Evolutionary conservation across 2,797 vertebrate genomes (phyloP), one percentile per base, ranked within the genome.

Genomic region (Oreortyx pictus): DNA sequence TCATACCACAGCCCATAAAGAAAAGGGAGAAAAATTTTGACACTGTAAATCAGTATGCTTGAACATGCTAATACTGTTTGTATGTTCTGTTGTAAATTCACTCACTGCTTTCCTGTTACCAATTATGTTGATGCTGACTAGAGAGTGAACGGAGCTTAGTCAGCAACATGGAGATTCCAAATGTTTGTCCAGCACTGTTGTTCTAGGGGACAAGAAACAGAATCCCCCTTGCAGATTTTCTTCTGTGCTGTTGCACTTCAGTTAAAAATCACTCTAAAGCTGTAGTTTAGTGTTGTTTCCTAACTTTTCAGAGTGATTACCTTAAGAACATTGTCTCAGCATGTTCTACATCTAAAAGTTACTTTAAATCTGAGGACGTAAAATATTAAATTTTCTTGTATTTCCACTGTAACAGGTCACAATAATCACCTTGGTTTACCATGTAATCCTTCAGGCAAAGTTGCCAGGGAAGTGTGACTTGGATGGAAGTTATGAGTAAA

Each of bases 381-480:
- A 41, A 54, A 8, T 2, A 7, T 2, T 1, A 35, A 16, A 7
- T 73, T 87, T 82, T 33, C 56, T 52, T 43, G 12, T 67, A 46
- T 89, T 89, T 94, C 62, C 25, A 13, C 33, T 24, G 18, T 50
- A 78, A 87, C 5, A 4, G n/a, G 76, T 89, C 73, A 37, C 57
- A 91, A 6, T 79, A 76, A 79, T 91, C 82, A 82, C 82, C 89
- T 78, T 92, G 89, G 35, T 60, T 94, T 82, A 64, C 49, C 56
- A 65, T 62, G 78, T 10, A 3, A 52, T 90, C 27, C 72, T 91
- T 92, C 70, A 62, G 87, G 84, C 85, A 88, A 61, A 61, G 43
- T 70, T 92, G 67, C 65, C 37, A 13, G 2, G 9, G 52, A 64
- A 71, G 56, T 11, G 18, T 85, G 91, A 74, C 79, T 95, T 87